phyloP scores from a whole-genome alignment of 2,888 invertebrate species.

The Eugnorisma glareosa region DNA sequence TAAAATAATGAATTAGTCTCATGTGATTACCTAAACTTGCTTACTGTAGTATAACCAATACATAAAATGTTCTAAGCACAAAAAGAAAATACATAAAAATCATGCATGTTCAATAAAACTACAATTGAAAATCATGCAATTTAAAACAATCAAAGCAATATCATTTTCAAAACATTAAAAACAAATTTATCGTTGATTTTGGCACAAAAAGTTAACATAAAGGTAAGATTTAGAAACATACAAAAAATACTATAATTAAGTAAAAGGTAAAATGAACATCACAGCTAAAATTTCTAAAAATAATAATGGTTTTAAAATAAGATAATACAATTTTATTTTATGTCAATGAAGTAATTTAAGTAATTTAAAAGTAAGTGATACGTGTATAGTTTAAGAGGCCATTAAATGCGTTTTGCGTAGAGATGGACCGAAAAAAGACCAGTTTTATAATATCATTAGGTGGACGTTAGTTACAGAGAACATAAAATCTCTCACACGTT shows the following conservation, averaged over 20 bases:
- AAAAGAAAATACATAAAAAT: conserved; percentile 15
- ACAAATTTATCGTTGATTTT: conserved; percentile 60
- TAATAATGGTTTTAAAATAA: conserved; percentile 33
- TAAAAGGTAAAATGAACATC: conserved; percentile 69
- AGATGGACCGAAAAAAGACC: conserved; percentile 21
- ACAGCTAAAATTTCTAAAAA: conserved; percentile 67
- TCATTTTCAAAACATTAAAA: conserved; percentile 33
- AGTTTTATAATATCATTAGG: conserved; percentile 4
- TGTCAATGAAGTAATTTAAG: conserved; percentile 10
- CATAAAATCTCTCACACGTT: not conserved
- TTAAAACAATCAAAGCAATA: conserved; percentile 50
- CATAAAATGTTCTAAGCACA: conserved; percentile 17
- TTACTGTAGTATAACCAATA: not conserved
- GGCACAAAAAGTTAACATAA: conserved; percentile 56
- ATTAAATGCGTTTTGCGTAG: conserved; percentile 43
- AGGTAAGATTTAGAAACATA: conserved; percentile 36
- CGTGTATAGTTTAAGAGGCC: conserved; percentile 29
- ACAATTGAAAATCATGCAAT: conserved; percentile 56
- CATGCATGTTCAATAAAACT: conserved; percentile 46
- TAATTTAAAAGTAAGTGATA: conserved; percentile 9
- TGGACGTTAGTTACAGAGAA: not conserved
- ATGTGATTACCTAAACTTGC: conserved; percentile 4
- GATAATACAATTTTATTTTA: conserved; percentile 13
- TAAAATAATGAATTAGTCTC: conserved; percentile 16
- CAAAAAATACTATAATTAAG: conserved; percentile 60